These are phyloP conservation scores for Enteromius treurensis DNA, from an alignment of 2,797 vertebrate species.

Conservation along the genomic window DNA sequence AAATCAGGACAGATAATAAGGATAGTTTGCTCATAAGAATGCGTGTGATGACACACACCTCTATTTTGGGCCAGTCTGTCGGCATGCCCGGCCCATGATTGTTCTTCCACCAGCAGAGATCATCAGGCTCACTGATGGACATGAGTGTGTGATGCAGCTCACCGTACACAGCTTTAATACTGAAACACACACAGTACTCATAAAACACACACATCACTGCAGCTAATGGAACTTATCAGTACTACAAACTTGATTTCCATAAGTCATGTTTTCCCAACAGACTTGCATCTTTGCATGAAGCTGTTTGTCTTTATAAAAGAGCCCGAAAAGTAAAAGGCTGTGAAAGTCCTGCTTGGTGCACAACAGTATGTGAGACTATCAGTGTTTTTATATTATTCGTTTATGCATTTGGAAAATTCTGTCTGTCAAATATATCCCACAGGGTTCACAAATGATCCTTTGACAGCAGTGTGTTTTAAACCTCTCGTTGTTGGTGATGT, in stretches of 20 bases:
- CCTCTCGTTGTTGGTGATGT: conserved; percentile 84
- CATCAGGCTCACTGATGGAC: conserved; percentile 80
- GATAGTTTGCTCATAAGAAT: not conserved
- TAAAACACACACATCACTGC: not conserved
- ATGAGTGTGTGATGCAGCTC: conserved; percentile 83
- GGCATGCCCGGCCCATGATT: conserved; percentile 82
- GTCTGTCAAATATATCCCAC: not conserved
- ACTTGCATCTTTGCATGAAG: not conserved
- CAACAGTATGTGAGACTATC: not conserved
- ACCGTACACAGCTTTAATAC: conserved; percentile 82
- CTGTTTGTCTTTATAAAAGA: not conserved
- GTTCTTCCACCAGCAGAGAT: conserved; percentile 86
- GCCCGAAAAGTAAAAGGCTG: not conserved
- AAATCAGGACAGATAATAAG: not conserved
- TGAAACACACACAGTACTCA: conserved; percentile 58
- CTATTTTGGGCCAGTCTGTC: conserved; percentile 83
- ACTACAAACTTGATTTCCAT: not conserved
- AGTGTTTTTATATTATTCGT: not conserved
- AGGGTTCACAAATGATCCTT: too few relatives aligned
- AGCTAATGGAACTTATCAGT: not conserved
- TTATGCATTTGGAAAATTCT: not conserved
- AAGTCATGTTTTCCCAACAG: not conserved
- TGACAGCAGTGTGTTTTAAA: conserved; percentile 40
- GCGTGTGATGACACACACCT: conserved; percentile 66
- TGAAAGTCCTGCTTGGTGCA: not conserved